These are phyloP conservation scores for Etheostoma spectabile DNA, from an alignment of 2,113 vertebrate species.

Conservation along the genomic window DNA sequence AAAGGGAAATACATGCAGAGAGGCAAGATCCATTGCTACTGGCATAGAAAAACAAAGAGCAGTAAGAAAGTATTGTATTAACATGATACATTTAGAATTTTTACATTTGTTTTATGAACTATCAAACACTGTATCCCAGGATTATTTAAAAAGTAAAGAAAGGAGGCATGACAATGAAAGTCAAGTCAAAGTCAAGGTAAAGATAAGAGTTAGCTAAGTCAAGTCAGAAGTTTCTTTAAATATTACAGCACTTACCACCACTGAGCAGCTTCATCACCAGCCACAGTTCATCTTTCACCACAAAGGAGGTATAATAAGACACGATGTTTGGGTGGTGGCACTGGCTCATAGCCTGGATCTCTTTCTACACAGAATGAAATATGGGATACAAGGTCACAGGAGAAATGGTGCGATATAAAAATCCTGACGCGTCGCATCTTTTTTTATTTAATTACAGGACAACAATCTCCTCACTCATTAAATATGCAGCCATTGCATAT, in stretches of 20 bases:
- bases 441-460: not conserved
- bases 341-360: slow-evolving; percentile 99
- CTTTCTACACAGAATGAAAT: slow-evolving; percentile 87
- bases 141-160: not conserved
- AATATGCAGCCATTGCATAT: not conserved
- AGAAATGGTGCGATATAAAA: not conserved
- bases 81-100: not conserved
- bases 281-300: slow-evolving; percentile 98
- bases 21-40: not conserved
- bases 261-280: slow-evolving; percentile 97
- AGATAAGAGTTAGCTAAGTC: not conserved
- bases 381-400: slow-evolving; percentile 16
- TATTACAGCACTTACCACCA: slow-evolving; percentile 87
- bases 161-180: slow-evolving; percentile 15
- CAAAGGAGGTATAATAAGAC: slow-evolving; percentile 97
- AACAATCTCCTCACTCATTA: not conserved
- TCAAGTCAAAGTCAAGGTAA: slow-evolving; percentile 4
- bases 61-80: not conserved
- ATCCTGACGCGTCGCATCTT: not conserved
- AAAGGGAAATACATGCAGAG: not conserved
- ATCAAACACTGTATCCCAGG: not conserved
- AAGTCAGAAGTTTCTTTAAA: not conserved
- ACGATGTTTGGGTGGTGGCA: slow-evolving; percentile 98
- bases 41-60: not conserved
- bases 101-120: not conserved